A percentile compares a stretch with the other conserved stretches of the same genome.
Evolutionary conservation across 2,113 vertebrate genomes (phyloP).

Genomic region (Zootoca vivipara): DNA sequence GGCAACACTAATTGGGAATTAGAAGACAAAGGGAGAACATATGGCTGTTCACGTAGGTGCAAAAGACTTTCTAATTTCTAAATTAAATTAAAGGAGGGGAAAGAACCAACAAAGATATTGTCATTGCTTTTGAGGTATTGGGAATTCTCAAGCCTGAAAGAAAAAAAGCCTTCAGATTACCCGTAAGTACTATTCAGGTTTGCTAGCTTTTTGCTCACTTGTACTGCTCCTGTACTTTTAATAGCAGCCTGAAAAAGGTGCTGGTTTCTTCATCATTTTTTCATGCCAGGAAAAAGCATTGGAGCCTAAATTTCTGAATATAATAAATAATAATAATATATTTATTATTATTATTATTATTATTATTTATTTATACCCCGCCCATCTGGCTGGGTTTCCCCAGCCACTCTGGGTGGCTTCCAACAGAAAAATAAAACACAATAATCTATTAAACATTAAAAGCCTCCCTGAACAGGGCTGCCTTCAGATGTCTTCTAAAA

Average conservation of each 20-base stretch:
- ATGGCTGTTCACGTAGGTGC: conserved; percentile 57
- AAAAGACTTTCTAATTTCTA: conserved; percentile 64
- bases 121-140: conserved; percentile 26
- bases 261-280: background rate
- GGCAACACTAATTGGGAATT: conserved; percentile 73
- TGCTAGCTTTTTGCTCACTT: background rate
- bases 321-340: no score
- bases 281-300: background rate
- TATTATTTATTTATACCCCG: no score
- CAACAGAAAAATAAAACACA: no score
- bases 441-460: no score
- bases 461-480: no score
- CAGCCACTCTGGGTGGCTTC: no score
- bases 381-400: no score
- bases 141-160: background rate
- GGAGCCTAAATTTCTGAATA: background rate
- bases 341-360: no score
- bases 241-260: background rate
- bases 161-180: background rate
- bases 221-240: background rate
- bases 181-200: background rate
- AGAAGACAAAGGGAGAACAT: conserved; percentile 70
- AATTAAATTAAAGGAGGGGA: conserved; percentile 68
- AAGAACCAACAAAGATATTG: conserved; percentile 45
- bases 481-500: no score